Evolutionary conservation across 1,140 invertebrate genomes (phyloP).

Genomic region (Cheumatopsyche charites): DNA sequence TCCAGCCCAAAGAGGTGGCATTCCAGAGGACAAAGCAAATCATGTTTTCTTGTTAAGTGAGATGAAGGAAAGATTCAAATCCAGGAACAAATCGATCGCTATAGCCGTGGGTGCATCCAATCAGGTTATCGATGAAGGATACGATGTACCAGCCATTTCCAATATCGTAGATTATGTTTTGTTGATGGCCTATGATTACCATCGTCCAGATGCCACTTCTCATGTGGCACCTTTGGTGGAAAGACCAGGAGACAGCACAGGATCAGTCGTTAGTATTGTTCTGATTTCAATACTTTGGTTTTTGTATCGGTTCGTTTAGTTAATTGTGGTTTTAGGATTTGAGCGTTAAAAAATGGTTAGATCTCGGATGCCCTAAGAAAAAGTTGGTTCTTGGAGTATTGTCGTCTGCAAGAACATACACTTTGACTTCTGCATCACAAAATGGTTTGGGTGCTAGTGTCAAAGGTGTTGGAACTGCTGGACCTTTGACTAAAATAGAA

Average conservation of each 20-base stretch:
- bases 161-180: constrained; percentile 60
- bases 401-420: constrained; percentile 69
- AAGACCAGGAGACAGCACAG: constrained; percentile 48
- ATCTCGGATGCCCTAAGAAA: constrained; percentile 55
- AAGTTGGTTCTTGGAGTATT: constrained; percentile 73
- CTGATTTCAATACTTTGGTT: not conserved
- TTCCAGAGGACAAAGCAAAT: constrained; percentile 57
- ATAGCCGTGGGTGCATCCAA: constrained; percentile 62
- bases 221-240: constrained; percentile 57
- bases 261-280: constrained; percentile 48
- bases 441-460: constrained; percentile 33
- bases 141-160: constrained; percentile 63
- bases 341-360: constrained; percentile 60
- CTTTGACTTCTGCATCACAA: constrained; percentile 51
- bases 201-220: constrained; percentile 62
- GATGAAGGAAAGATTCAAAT: constrained; percentile 58
- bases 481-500: constrained; percentile 25
- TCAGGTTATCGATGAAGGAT: constrained; percentile 58
- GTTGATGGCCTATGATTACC: constrained; percentile 55
- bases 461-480: constrained; percentile 28
- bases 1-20: constrained; percentile 62
- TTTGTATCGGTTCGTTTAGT: not conserved
- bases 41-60: constrained; percentile 60
- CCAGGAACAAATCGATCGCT: constrained; percentile 56
- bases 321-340: constrained; percentile 48